Evolutionary conservation across 2,888 invertebrate genomes (phyloP).

Genomic region (Synanthedon vespiformis): DNA sequence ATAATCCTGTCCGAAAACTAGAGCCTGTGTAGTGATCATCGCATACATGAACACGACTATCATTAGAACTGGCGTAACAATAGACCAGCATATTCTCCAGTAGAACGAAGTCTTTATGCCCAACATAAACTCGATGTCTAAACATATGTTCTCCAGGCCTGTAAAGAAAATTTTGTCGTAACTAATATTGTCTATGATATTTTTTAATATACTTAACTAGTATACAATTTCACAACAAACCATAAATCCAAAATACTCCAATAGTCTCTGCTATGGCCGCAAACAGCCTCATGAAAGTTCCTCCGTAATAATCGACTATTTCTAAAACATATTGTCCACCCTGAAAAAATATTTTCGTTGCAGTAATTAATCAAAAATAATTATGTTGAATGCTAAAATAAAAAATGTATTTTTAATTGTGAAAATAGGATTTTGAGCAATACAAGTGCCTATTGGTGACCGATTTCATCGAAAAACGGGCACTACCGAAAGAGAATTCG

Average conservation of each 20-base stretch:
- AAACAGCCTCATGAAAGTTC: conserved; percentile 81
- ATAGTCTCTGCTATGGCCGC: conserved; percentile 77
- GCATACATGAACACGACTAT: conserved; percentile 74
- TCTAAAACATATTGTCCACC: conserved; percentile 82
- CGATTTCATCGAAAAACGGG: too few species aligned
- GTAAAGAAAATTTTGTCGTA: neutral
- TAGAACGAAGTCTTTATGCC: conserved; percentile 71
- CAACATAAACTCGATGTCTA: conserved; percentile 79
- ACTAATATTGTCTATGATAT: neutral
- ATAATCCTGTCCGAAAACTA: conserved; percentile 62
- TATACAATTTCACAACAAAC: conserved; percentile 28
- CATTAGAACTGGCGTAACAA: conserved; percentile 74
- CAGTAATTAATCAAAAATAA: too few species aligned
- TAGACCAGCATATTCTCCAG: conserved; percentile 78
- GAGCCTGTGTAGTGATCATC: conserved; percentile 60
- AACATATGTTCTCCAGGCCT: conserved; percentile 14
- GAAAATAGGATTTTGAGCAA: too few species aligned
- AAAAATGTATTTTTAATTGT: too few species aligned
- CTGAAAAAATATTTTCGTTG: conserved; percentile 37
- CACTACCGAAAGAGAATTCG: too few species aligned
- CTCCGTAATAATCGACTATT: conserved; percentile 80
- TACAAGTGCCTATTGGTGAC: too few species aligned
- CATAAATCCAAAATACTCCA: conserved; percentile 83
- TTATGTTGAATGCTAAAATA: too few species aligned
- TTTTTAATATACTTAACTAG: neutral